A percentile compares a stretch with the other conserved stretches of the same genome.
These are phyloP conservation scores for Aplocera efformata DNA, from an alignment of 2,888 invertebrate genomes.

Conservation along the genomic window DNA sequence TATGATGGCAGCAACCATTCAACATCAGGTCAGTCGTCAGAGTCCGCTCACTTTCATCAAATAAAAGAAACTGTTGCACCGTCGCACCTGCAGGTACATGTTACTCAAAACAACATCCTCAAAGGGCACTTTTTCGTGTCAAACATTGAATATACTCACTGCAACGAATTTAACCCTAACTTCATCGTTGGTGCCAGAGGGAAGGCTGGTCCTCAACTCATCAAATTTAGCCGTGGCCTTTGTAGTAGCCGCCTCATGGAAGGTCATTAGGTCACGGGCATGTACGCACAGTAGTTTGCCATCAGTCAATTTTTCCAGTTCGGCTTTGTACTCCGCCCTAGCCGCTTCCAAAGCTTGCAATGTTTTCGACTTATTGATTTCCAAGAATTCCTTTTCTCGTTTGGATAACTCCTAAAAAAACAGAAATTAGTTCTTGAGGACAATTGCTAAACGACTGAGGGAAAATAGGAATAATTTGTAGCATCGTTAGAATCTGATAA, in stretches of 20 bases:
- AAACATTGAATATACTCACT: background rate
- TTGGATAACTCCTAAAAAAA: conserved; percentile 8
- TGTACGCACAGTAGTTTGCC: conserved; percentile 13
- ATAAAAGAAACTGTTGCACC: no score
- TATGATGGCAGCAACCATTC: no score
- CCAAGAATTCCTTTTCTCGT: conserved; percentile 3
- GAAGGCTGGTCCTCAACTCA: conserved; percentile 4
- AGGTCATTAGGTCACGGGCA: conserved; percentile 1
- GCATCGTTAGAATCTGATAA: no score
- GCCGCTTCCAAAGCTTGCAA: conserved; percentile 2
- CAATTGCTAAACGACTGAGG: no score
- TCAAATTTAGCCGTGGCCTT: conserved; percentile 9
- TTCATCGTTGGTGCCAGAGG: background rate
- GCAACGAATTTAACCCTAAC: background rate
- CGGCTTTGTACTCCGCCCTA: conserved; percentile 5
- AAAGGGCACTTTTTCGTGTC: conserved; percentile 17
- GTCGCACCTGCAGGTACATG: no score
- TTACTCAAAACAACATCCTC: background rate
- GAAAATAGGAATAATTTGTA: no score
- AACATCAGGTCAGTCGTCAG: no score
- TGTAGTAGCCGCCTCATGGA: conserved; percentile 4
- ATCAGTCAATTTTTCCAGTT: background rate
- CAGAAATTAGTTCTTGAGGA: conserved; percentile 1
- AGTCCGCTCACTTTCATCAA: no score
- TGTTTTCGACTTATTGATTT: conserved; percentile 10